phyloP scores from a whole-genome alignment of 2,113 vertebrate species.

The Phalacrocorax carbo region DNA sequence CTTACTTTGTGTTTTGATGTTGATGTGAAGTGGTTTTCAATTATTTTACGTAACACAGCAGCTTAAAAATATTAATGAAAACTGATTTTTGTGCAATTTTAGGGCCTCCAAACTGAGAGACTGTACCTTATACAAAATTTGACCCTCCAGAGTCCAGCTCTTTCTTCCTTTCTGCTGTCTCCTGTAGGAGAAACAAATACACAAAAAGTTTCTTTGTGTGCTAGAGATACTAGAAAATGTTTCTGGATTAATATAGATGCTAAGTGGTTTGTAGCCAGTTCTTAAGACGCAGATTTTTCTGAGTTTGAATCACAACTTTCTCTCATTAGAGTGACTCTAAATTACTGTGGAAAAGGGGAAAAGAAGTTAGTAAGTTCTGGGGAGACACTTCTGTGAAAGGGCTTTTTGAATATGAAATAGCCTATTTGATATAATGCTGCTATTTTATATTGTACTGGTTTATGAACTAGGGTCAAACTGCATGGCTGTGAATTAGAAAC shows the following conservation, averaged over 20 bases:
- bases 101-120: neutral
- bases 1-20: neutral
- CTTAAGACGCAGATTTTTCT: neutral
- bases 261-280: neutral
- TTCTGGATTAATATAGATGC: neutral
- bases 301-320: neutral
- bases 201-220: neutral
- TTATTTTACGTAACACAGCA: neutral
- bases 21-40: neutral
- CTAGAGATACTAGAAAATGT: neutral
- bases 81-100: neutral
- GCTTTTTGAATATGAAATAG: neutral
- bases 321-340: neutral
- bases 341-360: neutral
- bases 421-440: neutral
- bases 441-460: neutral
- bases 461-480: neutral
- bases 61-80: neutral
- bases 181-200: neutral
- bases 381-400: neutral
- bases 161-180: neutral
- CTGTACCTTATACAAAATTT: neutral
- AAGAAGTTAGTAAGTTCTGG: neutral
- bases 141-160: neutral
- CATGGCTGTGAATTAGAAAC: slow-evolving; percentile 4